phyloP scores from a whole-genome alignment of 2,797 vertebrate species.

The Myotis findleyi region DNA sequence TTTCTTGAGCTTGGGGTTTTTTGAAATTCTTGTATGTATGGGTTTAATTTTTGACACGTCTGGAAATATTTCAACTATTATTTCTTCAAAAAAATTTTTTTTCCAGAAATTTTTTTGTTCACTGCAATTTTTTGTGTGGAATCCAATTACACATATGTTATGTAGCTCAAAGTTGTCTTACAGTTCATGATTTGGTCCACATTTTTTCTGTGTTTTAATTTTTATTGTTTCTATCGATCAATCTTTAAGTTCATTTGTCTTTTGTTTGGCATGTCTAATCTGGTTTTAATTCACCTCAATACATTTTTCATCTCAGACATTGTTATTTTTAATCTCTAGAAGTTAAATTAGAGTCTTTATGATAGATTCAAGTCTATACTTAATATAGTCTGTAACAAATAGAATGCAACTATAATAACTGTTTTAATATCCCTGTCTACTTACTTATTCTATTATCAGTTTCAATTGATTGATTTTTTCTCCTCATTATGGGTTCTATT shows the following conservation, averaged over 20 bases:
- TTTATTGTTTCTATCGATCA: slow-evolving; percentile 28
- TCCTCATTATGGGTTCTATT: neutral
- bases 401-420: slow-evolving; percentile 6
- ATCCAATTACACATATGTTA: neutral
- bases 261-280: neutral
- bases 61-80: neutral
- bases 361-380: neutral
- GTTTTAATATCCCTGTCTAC: neutral
- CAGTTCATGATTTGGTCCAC: neutral
- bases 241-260: slow-evolving; percentile 9
- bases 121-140: neutral
- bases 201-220: neutral
- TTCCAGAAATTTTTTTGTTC: neutral
- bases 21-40: neutral
- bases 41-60: slow-evolving; percentile 2
- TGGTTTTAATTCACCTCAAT: slow-evolving; percentile 17
- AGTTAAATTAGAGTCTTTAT: neutral
- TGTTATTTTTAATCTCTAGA: neutral
- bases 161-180: slow-evolving; percentile 6
- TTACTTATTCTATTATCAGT: neutral
- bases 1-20: neutral
- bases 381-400: slow-evolving; percentile 19
- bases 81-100: neutral
- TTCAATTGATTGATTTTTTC: slow-evolving; percentile 4
- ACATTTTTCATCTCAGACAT: slow-evolving; percentile 31